Evolutionary conservation across 2,797 vertebrate genomes (phyloP).

Genomic region (Chloroceryle inda): DNA sequence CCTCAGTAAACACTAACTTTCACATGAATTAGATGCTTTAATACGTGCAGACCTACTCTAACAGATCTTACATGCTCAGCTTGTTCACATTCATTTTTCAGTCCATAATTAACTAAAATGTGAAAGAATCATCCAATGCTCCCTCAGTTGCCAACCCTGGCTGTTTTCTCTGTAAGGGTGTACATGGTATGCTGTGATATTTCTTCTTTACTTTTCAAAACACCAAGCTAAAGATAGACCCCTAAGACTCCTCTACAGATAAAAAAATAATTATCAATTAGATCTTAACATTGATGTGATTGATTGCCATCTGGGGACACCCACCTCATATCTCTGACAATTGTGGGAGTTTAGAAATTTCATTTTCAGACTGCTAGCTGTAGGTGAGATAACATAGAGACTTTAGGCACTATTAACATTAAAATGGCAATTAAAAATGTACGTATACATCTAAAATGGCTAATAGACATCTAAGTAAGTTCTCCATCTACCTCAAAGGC

Average conservation of each 20-base stretch:
- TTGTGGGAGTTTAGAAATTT: not conserved
- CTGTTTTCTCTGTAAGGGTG: not conserved
- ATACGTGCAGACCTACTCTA: not conserved
- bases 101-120: not conserved
- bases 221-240: not conserved
- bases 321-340: not conserved
- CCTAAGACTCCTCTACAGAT: not conserved
- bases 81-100: not conserved
- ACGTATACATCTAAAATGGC: not conserved
- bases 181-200: not conserved
- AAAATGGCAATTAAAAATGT: not conserved
- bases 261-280: not conserved
- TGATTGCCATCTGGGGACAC: not conserved
- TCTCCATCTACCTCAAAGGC: not conserved
- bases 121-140: accelerated
- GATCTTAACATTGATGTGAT: not conserved
- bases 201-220: not conserved
- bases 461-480: not conserved
- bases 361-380: not conserved
- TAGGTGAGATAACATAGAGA: not conserved
- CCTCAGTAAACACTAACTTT: not conserved
- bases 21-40: not conserved
- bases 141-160: not conserved
- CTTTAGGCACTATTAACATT: not conserved
- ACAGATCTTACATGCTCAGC: not conserved